phyloP scores from a whole-genome alignment of 2,888 invertebrate species.

The Argyra leucocephala region DNA sequence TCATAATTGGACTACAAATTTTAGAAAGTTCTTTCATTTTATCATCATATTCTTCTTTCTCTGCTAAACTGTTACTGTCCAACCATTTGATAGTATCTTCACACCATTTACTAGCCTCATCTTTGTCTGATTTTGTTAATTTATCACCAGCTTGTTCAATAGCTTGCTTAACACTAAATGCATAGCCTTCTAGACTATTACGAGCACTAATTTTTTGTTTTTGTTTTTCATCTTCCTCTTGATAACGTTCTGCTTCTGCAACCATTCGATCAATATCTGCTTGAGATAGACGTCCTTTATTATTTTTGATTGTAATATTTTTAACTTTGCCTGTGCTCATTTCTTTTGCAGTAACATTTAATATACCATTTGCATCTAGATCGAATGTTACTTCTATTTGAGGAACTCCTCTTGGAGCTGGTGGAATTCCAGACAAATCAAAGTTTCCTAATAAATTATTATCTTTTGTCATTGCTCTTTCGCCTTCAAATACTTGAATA shows the following conservation, averaged over 20 bases:
- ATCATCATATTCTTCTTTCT: conserved; percentile 63
- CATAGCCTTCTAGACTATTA: conserved; percentile 63
- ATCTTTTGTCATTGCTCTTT: conserved; percentile 83
- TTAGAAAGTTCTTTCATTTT: conserved; percentile 37
- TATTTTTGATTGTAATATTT: conserved; percentile 71
- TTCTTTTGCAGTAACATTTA: conserved; percentile 71
- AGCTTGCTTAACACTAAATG: conserved; percentile 61
- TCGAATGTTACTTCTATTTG: conserved; percentile 72
- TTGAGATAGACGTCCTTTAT: conserved; percentile 66
- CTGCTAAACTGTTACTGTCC: conserved; percentile 65
- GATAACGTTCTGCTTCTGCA: conserved; percentile 59
- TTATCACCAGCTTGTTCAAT: conserved; percentile 54
- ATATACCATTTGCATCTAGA: conserved; percentile 85
- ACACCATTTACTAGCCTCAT: conserved; percentile 54
- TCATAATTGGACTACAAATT: conserved; percentile 47
- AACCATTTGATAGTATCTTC: conserved; percentile 60
- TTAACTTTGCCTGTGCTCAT: conserved; percentile 56
- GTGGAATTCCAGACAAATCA: conserved; percentile 88
- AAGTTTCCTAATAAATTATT: conserved; percentile 92
- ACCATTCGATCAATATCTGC: conserved; percentile 71
- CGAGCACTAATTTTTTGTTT: conserved; percentile 58
- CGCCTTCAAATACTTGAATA: conserved; percentile 66
- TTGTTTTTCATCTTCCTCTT: conserved; percentile 62
- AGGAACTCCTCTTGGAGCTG: conserved; percentile 76
- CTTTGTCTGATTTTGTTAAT: conserved; percentile 57